Conservation (phyloP, 2,113 vertebrate genomes). For the Amphilophus citrinellus region DNA sequence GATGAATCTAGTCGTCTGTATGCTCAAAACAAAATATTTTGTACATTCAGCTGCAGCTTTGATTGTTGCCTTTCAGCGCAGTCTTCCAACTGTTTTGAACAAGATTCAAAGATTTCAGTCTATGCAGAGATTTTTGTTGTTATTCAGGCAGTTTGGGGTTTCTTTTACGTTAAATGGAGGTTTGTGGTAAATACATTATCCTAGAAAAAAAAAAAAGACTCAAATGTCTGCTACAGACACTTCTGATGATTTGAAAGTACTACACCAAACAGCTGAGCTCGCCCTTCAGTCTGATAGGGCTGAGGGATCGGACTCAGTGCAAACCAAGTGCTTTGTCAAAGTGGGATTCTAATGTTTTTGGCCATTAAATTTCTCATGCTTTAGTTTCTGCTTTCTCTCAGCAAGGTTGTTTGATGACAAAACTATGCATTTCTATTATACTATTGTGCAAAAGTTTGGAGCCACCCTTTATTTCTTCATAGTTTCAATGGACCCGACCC, state of each 20-base stretch:
- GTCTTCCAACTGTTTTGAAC: neutral
- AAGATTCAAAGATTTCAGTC: neutral
- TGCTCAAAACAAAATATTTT: neutral
- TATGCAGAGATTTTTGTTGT: neutral
- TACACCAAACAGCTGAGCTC: neutral
- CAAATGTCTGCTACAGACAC: neutral
- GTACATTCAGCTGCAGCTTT: neutral
- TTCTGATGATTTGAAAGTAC: neutral
- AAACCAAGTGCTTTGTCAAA: neutral
- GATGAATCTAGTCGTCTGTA: neutral
- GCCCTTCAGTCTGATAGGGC: neutral
- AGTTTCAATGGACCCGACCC: too few species aligned
- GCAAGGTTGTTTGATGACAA: neutral
- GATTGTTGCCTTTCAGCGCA: neutral
- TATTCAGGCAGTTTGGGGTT: neutral
- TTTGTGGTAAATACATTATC: neutral
- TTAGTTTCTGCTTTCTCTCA: neutral
- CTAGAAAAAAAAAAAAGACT: neutral
- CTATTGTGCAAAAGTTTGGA: too few species aligned
- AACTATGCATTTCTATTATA: neutral
- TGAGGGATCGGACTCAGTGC: neutral
- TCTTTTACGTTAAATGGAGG: neutral
- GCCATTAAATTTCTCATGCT: neutral
- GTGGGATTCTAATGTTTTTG: neutral
- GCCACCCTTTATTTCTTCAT: too few species aligned